phyloP scores from a whole-genome alignment of 2,797 vertebrate genomes.

The Onychomys arenicola region DNA sequence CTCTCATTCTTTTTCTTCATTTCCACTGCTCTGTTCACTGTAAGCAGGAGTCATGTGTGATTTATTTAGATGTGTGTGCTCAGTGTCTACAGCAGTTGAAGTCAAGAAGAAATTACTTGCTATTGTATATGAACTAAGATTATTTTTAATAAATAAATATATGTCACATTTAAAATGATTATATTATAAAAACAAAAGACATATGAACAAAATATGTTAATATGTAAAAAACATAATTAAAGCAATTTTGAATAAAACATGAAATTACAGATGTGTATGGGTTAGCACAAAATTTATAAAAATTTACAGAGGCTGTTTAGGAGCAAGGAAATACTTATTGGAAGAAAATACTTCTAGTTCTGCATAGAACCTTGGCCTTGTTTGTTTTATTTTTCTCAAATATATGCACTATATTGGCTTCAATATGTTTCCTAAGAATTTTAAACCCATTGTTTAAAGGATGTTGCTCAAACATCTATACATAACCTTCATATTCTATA shows the following conservation, averaged over 20 bases:
- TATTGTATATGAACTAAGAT: background rate
- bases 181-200: background rate
- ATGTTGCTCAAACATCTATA: background rate
- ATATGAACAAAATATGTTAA: background rate
- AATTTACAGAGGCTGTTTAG: background rate
- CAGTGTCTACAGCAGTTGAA: background rate
- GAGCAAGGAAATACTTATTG: background rate
- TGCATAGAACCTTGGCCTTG: background rate
- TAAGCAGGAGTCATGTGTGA: background rate
- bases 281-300: constrained; percentile 12
- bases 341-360: constrained; percentile 6
- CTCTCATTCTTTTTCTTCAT: background rate
- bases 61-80: background rate
- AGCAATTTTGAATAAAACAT: background rate
- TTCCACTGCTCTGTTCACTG: background rate
- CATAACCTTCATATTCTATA: background rate
- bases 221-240: background rate
- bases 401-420: background rate
- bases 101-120: background rate
- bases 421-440: background rate
- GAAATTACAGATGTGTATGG: background rate
- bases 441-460: background rate
- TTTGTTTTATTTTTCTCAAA: background rate
- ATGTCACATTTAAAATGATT: background rate
- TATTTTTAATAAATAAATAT: background rate